phyloP scores from a whole-genome alignment of 30 jellyfish, hydroid and myxozoan genomes.

The Sanderia malayensis region DNA sequence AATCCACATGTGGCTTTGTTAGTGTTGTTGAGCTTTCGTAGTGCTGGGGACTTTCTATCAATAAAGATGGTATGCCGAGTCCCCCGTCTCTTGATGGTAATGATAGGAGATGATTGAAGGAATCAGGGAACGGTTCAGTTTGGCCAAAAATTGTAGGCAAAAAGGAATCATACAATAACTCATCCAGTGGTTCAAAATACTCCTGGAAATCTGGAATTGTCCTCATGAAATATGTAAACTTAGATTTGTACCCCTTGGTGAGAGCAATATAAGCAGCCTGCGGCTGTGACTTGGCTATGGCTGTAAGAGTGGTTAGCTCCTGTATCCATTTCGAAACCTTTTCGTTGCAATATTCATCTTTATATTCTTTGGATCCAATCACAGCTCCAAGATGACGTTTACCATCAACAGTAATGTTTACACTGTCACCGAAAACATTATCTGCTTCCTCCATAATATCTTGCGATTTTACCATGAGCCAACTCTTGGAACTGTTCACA shows the following conservation, averaged over 20 bases:
- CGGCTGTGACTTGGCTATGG: conserved; percentile 7
- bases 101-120: neutral
- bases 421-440: too few species aligned
- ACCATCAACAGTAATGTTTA: too few species aligned
- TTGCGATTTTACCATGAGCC: too few species aligned
- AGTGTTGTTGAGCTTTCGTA: neutral
- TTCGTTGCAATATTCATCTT: neutral
- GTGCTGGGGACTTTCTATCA: neutral
- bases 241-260: conserved; percentile 25
- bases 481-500: too few species aligned
- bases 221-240: conserved; percentile 17
- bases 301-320: neutral
- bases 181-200: neutral
- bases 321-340: neutral
- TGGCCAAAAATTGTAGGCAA: conserved; percentile 19
- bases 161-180: neutral
- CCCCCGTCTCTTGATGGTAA: too few species aligned
- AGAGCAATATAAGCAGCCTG: conserved; percentile 8
- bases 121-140: neutral
- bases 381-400: too few species aligned
- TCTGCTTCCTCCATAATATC: too few species aligned
- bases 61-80: neutral
- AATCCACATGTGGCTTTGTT: neutral
- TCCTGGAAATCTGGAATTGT: conserved; percentile 5
- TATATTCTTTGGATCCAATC: neutral